phyloP scores from a whole-genome alignment of 1,140 invertebrate genomes.

The Hylaeus anthracinus region DNA sequence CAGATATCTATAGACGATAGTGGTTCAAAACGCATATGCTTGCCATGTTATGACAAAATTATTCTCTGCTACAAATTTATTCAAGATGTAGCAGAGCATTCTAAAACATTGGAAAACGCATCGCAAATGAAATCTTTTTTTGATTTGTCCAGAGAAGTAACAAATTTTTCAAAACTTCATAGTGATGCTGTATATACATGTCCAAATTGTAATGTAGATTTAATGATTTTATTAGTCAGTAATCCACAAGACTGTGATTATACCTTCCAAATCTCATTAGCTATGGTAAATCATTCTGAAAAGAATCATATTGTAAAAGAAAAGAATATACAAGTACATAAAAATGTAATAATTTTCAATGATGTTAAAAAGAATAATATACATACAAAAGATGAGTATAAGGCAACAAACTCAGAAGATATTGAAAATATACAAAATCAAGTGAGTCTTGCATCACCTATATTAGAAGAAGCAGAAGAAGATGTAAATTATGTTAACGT shows the following conservation, averaged over 20 bases:
- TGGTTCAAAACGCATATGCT: constrained; percentile 55
- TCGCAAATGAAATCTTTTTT: constrained; percentile 16
- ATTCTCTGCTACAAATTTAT: constrained; percentile 50
- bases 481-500: background rate
- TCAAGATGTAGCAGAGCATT: constrained; percentile 39
- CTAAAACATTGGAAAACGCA: constrained; percentile 24
- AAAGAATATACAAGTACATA: constrained; percentile 14
- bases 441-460: background rate
- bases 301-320: constrained; percentile 21
- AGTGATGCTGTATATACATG: constrained; percentile 56
- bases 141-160: constrained; percentile 29
- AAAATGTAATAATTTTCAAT: constrained; percentile 14
- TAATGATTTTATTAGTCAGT: constrained; percentile 58
- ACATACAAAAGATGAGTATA: background rate
- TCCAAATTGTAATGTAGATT: constrained; percentile 59
- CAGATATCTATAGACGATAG: constrained; percentile 60
- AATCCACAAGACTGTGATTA: constrained; percentile 41
- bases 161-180: constrained; percentile 32
- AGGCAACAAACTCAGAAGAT: background rate
- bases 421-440: constrained; percentile 5
- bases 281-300: constrained; percentile 34
- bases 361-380: background rate
- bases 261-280: constrained; percentile 54
- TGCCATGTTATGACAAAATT: constrained; percentile 51
- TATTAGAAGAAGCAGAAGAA: constrained; percentile 1